Conservation (phyloP, 2,888 invertebrate genomes). For the Drosophila nr. fundita region DNA sequence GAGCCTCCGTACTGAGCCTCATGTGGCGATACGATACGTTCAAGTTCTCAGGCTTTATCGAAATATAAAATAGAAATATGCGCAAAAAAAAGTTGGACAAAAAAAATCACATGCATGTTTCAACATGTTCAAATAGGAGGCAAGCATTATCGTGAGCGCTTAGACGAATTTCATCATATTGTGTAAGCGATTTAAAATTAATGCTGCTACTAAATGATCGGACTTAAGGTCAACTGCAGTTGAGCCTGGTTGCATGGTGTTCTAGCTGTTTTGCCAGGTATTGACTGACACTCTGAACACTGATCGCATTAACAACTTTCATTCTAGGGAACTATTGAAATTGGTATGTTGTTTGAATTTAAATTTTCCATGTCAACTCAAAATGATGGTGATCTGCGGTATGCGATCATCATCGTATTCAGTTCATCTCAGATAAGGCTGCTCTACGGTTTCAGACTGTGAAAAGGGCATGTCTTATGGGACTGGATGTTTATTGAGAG, state of each 20-base stretch:
- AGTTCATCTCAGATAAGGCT: neutral
- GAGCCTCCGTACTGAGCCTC: conserved; percentile 17
- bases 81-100: neutral
- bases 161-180: conserved; percentile 31
- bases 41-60: conserved; percentile 59
- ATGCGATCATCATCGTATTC: neutral
- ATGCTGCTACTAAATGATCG: neutral
- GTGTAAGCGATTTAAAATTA: conserved; percentile 3
- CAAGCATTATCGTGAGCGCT: conserved; percentile 18
- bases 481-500: neutral
- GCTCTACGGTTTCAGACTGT: neutral
- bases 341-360: neutral
- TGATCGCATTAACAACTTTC: neutral
- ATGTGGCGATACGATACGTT: conserved; percentile 31
- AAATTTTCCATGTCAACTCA: neutral
- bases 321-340: neutral
- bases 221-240: neutral
- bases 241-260: neutral
- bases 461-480: neutral
- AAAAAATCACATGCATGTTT: conserved; percentile 32
- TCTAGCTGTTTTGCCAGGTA: neutral
- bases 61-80: conserved; percentile 3
- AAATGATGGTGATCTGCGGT: neutral
- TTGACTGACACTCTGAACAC: neutral
- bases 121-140: conserved; percentile 25